phyloP scores from a whole-genome alignment of 2,113 vertebrate species.

The Anarrhichthys ocellatus region DNA sequence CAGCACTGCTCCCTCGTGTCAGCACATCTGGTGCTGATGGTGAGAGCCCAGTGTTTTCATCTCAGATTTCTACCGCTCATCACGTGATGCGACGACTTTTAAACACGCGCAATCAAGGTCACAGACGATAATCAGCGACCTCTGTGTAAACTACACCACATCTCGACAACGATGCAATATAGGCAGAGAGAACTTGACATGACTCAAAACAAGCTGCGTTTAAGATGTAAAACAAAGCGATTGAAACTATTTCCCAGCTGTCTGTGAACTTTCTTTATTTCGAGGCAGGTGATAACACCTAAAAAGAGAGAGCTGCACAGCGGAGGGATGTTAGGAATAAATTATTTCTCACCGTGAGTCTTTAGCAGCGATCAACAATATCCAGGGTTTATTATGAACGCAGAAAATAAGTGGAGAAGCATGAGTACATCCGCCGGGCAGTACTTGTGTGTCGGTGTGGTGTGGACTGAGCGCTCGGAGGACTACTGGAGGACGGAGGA shows the following conservation, averaged over 20 bases:
- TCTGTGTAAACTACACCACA: conserved; percentile 10
- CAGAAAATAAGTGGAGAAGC: conserved; percentile 13
- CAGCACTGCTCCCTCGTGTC: not conserved
- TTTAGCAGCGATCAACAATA: conserved; percentile 19
- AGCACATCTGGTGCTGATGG: conserved; percentile 48
- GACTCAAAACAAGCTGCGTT: not conserved
- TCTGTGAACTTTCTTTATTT: conserved; percentile 37
- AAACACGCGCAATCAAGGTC: conserved; percentile 64
- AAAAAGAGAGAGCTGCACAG: not conserved
- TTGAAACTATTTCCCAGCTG: conserved; percentile 1
- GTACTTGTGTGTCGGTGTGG: conserved; percentile 35
- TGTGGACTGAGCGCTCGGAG: conserved; percentile 16
- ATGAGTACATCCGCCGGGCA: conserved; percentile 38
- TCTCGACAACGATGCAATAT: not conserved
- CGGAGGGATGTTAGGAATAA: not conserved
- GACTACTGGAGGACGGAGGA: conserved; percentile 59
- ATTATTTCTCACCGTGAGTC: conserved; percentile 60
- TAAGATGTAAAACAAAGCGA: not conserved
- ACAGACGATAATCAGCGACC: conserved; percentile 24
- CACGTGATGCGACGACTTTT: conserved; percentile 24
- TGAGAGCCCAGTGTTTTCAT: not conserved
- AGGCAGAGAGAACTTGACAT: not conserved
- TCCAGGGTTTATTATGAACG: conserved; percentile 16
- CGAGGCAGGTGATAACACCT: not conserved
- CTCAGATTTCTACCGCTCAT: not conserved